A percentile compares a stretch with the other conserved stretches of the same genome.
phyloP scores from a whole-genome alignment of 2,888 invertebrate species.

The Drosophila anomelani region DNA sequence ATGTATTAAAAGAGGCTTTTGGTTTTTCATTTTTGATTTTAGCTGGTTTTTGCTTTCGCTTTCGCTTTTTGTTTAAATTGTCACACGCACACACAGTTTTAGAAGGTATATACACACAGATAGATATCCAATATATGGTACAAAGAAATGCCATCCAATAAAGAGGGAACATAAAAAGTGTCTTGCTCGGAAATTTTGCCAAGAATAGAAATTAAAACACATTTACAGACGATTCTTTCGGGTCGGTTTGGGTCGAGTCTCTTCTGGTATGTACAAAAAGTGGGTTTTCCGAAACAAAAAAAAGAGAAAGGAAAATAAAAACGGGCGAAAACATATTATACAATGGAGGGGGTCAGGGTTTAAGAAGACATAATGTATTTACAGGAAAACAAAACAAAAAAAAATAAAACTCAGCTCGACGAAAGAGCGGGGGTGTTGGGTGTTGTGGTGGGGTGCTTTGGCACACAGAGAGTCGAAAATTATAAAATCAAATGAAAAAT shows the following conservation, averaged over 20 bases:
- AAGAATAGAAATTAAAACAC: slow-evolving; percentile 43
- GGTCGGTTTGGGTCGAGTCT: slow-evolving; percentile 27
- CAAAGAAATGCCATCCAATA: slow-evolving; percentile 68
- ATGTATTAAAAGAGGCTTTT: slow-evolving; percentile 54
- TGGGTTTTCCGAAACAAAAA: slow-evolving; percentile 19
- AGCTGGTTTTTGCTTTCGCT: slow-evolving; percentile 11
- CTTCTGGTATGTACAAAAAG: slow-evolving; percentile 42
- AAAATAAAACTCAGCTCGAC: slow-evolving; percentile 17
- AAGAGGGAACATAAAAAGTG: slow-evolving; percentile 43
- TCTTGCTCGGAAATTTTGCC: slow-evolving; percentile 63
- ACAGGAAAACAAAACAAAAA: slow-evolving; percentile 30
- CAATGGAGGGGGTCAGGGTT: slow-evolving; percentile 5
- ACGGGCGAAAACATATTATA: slow-evolving; percentile 38
- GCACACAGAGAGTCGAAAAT: slow-evolving; percentile 60
- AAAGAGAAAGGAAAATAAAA: slow-evolving; percentile 44
- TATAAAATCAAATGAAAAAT: slow-evolving; percentile 64
- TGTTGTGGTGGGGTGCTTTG: slow-evolving; percentile 20
- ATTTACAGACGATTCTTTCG: slow-evolving; percentile 42
- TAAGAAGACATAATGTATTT: slow-evolving; percentile 39
- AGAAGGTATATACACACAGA: slow-evolving; percentile 44
- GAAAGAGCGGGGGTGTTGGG: slow-evolving; percentile 5
- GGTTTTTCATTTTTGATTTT: slow-evolving; percentile 1
- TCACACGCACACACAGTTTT: slow-evolving; percentile 43
- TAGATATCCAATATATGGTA: slow-evolving; percentile 64
- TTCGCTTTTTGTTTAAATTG: slow-evolving; percentile 31